Conservation (phyloP, 2,888 invertebrate species). For the Perizoma affinitatum region DNA sequence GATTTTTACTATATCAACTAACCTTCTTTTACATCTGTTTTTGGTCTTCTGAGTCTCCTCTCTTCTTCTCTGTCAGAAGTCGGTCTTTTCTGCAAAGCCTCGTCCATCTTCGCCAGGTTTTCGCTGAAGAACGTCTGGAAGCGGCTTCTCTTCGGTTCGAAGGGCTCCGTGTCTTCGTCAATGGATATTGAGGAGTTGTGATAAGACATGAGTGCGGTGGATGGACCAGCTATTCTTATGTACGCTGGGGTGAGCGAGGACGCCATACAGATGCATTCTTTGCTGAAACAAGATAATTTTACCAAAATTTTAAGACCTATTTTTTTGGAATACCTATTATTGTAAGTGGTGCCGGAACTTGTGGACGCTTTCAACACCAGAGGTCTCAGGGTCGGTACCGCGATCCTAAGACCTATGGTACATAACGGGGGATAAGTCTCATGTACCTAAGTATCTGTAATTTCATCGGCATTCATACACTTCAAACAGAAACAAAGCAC, state of each 20-base stretch:
- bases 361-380: no score
- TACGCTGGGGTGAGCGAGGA: conserved; percentile 88
- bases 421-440: no score
- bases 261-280: conserved; percentile 86
- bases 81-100: conserved; percentile 19
- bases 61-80: neutral
- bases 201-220: conserved; percentile 78
- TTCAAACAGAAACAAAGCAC: no score
- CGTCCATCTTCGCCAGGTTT: conserved; percentile 29
- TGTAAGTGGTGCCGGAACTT: no score
- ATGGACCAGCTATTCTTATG: conserved; percentile 89
- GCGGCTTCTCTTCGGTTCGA: conserved; percentile 25
- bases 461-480: no score
- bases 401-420: no score
- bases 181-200: conserved; percentile 65
- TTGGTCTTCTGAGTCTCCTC: conserved; percentile 6
- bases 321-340: no score
- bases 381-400: no score
- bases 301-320: no score
- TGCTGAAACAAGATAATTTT: no score
- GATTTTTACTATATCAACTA: neutral
- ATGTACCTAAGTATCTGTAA: no score
- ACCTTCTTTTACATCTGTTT: conserved; percentile 5
- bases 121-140: conserved; percentile 35
- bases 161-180: conserved; percentile 42